Percentiles rank a stretch among this genome's conserved stretches.
These are phyloP conservation scores for Listrodromus nycthemerus DNA, from an alignment of 2,888 invertebrate species.

Conservation along the genomic window DNA sequence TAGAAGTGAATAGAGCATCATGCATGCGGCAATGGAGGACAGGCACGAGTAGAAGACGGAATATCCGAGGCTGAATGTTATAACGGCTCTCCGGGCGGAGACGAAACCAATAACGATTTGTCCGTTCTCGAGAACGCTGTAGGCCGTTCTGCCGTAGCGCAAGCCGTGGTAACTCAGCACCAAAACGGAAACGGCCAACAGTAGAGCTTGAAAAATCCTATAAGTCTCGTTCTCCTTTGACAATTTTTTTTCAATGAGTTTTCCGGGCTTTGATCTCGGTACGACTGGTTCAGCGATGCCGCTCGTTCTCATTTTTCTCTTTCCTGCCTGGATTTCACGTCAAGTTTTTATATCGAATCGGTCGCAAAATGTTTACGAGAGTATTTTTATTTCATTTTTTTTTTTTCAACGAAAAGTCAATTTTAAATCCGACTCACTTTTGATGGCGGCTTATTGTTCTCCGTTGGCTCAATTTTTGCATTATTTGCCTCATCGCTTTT, in stretches of 20 bases:
- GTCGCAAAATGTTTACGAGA: background rate
- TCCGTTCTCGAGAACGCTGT: conserved; percentile 76
- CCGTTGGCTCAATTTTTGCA: conserved; percentile 62
- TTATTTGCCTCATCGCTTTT: conserved; percentile 59
- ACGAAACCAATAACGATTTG: conserved; percentile 72
- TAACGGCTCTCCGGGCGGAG: conserved; percentile 70
- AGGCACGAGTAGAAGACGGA: conserved; percentile 72
- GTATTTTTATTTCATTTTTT: background rate
- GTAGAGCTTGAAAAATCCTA: conserved; percentile 71
- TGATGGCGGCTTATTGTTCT: conserved; percentile 49
- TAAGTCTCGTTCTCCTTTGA: conserved; percentile 68
- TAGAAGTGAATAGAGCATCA: conserved; percentile 76
- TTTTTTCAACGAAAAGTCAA: conserved; percentile 18
- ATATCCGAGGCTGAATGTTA: conserved; percentile 76
- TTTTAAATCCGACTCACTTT: conserved; percentile 22
- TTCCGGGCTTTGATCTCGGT: conserved; percentile 35
- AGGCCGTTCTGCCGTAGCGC: conserved; percentile 72
- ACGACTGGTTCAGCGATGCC: conserved; percentile 57
- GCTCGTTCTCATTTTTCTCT: conserved; percentile 50
- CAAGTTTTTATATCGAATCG: conserved; percentile 4
- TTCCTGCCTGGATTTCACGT: conserved; percentile 44
- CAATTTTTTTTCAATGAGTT: conserved; percentile 38
- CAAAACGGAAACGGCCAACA: conserved; percentile 72
- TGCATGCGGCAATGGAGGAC: conserved; percentile 69
- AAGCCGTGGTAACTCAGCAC: conserved; percentile 73